Base-by-base conservation (phyloP, 2,888 invertebrate genomes). In the Perizoma affinitatum region DNA sequence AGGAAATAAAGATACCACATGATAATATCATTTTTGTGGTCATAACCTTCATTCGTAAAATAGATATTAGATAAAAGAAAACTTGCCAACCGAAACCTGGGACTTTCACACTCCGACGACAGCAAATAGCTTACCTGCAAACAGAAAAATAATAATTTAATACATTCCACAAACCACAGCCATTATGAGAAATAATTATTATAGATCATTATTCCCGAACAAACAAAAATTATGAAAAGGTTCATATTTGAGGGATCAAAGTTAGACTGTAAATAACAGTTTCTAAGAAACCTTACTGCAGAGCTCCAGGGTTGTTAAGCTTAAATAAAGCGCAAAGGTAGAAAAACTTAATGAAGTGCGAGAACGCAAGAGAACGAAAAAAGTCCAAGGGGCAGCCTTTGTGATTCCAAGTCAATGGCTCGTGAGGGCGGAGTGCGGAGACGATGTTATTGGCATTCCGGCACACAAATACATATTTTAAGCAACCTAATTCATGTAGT, bases 361-460 rank as follows among this genome's bases (percentile, higher is more conserved):
- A 68, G 67, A 67, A 63, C 65, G 70, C 66, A 59, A 67, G 58
- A 68, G 67, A 67, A 63, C 65, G 70, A 65, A 59, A 63, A 73
- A 77, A 63, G 71, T 71, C 67, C 62, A 52, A 62, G 63, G 58
- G 22, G 52, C 56, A 54, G 46, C 71, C 69, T 67, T 60, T 54
- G 51, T 48, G 56, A 62, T 60, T 64, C 63, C 68, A 63, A 69
- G 61, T 63, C 71, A 74, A 44, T 70, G 74, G 65, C 7, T 70
- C 67, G 71, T 40, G 44, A 53, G 59, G 58, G 51, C 40, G 10
- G 50, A 55, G 54, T 44, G 38, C 38, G 38, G 22, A 22, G 40
- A 50, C 45, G 35, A 41, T 35, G 48, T 48, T 38, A 45, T 34
- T 57, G 52, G 40, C 48, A 55, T 63, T 61, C 54, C 36, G 50